Evolutionary conservation across 1,140 invertebrate species (phyloP).

Genomic region (Sesamia nonagrioides): DNA sequence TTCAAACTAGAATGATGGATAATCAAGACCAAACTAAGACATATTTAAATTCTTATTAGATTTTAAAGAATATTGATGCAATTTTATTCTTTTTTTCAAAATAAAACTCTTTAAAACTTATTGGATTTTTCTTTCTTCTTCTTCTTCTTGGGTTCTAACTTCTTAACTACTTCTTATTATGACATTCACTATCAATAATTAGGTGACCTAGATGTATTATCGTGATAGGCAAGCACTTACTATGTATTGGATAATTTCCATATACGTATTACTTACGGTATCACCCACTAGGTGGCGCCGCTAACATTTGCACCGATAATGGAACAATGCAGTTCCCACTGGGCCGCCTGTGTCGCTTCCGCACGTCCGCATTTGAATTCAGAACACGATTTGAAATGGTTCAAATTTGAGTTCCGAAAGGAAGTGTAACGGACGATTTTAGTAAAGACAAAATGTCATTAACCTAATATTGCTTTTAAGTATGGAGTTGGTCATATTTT

Average conservation of each 20-base stretch:
- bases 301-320: slow-evolving; percentile 62
- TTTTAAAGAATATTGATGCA: too few species aligned
- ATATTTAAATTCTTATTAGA: too few species aligned
- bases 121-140: too few species aligned
- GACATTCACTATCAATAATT: too few species aligned
- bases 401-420: slow-evolving; percentile 32
- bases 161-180: too few species aligned
- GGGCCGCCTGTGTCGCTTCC: slow-evolving; percentile 60
- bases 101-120: too few species aligned
- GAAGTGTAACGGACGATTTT: slow-evolving; percentile 23
- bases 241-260: not conserved
- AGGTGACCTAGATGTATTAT: slow-evolving; percentile 34
- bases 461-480: too few species aligned
- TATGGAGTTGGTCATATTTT: too few species aligned
- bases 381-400: slow-evolving; percentile 58
- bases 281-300: slow-evolving; percentile 62
- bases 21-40: too few species aligned
- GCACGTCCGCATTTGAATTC: slow-evolving; percentile 72
- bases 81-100: too few species aligned
- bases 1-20: too few species aligned
- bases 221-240: not conserved
- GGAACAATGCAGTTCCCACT: slow-evolving; percentile 63
- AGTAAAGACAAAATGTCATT: slow-evolving; percentile 12
- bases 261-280: not conserved
- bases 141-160: too few species aligned